phyloP scores from a whole-genome alignment of 2,113 vertebrate species.

The Centrocercus urophasianus region DNA sequence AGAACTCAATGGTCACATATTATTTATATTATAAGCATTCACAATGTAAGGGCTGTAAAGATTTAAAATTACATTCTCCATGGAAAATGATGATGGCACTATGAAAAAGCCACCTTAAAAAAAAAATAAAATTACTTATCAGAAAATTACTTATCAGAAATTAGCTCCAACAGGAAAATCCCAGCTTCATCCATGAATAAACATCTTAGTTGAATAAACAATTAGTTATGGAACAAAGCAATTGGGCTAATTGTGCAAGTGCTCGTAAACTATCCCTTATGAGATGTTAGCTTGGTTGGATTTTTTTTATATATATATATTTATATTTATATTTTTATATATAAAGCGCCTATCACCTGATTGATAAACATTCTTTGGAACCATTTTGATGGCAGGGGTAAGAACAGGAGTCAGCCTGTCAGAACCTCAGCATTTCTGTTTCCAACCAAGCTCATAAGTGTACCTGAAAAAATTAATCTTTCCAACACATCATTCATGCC shows the following conservation, averaged over 20 bases:
- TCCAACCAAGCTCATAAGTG: background rate
- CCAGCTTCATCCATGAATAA: slow-evolving; percentile 9
- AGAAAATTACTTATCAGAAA: background rate
- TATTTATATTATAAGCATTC: background rate
- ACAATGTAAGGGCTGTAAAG: background rate
- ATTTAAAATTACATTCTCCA: background rate
- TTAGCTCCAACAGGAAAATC: slow-evolving; percentile 5
- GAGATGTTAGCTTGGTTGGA: background rate
- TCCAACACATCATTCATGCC: slow-evolving; percentile 5
- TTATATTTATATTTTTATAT: too few species aligned
- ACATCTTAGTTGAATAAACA: background rate
- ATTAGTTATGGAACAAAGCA: slow-evolving; percentile 55
- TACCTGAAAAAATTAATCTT: slow-evolving; percentile 59
- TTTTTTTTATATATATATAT: too few species aligned
- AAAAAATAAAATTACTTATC: background rate
- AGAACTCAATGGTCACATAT: background rate
- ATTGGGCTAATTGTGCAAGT: slow-evolving; percentile 18
- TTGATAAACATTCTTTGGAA: too few species aligned
- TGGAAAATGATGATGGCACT: background rate
- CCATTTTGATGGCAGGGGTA: too few species aligned
- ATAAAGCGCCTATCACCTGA: too few species aligned
- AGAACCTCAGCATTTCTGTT: too few species aligned
- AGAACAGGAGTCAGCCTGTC: too few species aligned
- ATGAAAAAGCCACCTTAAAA: background rate
- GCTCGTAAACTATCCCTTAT: slow-evolving; percentile 27